Conservation (phyloP, 2,113 vertebrate genomes). For the Mesembrinibis cayennensis region DNA sequence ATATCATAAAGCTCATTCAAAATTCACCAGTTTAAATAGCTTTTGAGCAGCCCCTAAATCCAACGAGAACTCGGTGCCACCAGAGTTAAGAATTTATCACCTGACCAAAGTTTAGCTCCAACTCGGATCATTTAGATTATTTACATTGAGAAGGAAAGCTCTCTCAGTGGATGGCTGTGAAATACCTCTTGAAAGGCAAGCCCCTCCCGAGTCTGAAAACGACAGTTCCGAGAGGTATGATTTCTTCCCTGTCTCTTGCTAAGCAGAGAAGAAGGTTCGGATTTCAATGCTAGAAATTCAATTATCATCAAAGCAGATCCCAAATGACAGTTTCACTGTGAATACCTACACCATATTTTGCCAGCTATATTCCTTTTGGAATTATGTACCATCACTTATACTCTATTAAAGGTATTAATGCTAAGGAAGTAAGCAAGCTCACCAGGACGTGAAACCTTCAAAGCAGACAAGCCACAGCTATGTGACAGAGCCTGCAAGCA, state of each 20-base stretch:
- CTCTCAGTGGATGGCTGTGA: background rate
- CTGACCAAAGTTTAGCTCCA: background rate
- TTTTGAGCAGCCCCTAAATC: background rate
- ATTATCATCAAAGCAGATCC: background rate
- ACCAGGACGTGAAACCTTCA: background rate
- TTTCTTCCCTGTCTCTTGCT: background rate
- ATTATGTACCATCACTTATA: background rate
- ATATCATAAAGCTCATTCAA: background rate
- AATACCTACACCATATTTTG: background rate
- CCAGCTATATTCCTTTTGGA: background rate
- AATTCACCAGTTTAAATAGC: background rate
- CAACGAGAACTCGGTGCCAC: background rate
- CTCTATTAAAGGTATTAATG: background rate
- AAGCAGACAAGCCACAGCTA: background rate
- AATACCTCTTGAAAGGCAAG: background rate
- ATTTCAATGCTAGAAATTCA: background rate
- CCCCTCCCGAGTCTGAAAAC: background rate
- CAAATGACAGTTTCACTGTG: background rate
- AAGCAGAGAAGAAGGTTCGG: background rate
- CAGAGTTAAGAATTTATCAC: background rate
- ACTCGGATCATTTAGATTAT: background rate
- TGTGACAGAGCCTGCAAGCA: background rate
- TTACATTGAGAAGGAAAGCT: background rate
- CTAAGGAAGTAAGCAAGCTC: background rate
- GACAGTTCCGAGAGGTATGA: background rate